phyloP scores from a whole-genome alignment of 2,888 invertebrate genomes.

The Poecilobothrus nobilitatus region DNA sequence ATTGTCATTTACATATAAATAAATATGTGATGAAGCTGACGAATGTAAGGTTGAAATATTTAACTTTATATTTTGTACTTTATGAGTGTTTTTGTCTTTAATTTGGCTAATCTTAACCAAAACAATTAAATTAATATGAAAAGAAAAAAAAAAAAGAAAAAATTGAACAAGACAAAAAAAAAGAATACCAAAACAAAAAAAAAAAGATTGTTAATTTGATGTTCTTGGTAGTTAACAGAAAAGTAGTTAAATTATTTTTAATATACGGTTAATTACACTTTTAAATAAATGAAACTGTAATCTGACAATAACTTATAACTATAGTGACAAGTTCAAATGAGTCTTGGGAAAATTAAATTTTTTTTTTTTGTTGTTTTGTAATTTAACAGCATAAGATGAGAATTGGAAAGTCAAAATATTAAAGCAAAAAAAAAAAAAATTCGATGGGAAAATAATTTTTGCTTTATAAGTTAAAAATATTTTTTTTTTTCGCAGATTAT shows the following conservation, averaged over 20 bases:
- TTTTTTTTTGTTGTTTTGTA: no score
- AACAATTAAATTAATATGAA: no score
- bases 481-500: no score
- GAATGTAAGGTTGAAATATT: background rate
- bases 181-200: no score
- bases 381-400: no score
- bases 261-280: background rate
- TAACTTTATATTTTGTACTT: background rate
- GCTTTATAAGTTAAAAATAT: no score
- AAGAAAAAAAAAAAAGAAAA: no score
- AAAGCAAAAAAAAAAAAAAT: no score
- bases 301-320: background rate
- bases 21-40: no score
- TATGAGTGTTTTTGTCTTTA: background rate
- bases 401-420: no score
- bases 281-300: background rate
- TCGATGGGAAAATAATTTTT: no score
- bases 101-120: background rate
- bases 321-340: background rate
- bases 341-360: background rate
- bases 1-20: no score
- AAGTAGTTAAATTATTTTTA: slow-evolving; percentile 1
- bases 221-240: background rate
- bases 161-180: background rate
- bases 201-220: background rate